Conservation (phyloP, 2,797 vertebrate species). For the Pseudotriccus pelzelni region DNA sequence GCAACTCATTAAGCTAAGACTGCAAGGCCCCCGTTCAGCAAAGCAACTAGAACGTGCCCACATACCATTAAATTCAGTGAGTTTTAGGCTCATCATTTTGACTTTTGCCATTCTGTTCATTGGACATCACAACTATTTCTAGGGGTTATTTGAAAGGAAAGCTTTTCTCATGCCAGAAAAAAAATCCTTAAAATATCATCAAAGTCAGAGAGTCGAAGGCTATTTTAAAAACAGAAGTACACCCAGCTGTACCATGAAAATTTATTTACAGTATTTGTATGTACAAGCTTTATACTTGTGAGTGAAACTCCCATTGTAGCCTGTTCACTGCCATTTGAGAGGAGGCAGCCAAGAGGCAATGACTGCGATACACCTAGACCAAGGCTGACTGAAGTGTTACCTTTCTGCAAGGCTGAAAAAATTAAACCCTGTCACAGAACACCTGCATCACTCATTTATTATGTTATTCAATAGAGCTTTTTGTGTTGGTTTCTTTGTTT, state of each 20-base stretch:
- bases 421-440: constrained; percentile 33
- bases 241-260: not conserved
- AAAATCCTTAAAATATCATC: not conserved
- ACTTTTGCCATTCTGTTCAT: not conserved
- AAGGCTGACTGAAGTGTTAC: constrained; percentile 11
- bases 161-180: not conserved
- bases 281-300: not conserved
- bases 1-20: constrained; percentile 16
- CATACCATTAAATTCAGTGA: not conserved
- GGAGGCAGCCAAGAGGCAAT: not conserved
- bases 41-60: not conserved
- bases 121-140: not conserved
- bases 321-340: not conserved
- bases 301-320: not conserved
- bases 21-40: not conserved
- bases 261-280: not conserved
- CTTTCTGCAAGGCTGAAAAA: constrained; percentile 29
- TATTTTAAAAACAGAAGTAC: not conserved
- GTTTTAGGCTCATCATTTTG: not conserved
- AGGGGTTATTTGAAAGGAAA: not conserved
- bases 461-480: constrained; percentile 54
- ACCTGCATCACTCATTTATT: constrained; percentile 63
- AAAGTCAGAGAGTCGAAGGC: not conserved
- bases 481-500: constrained; percentile 55
- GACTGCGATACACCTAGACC: not conserved